A percentile compares a stretch with the other conserved stretches of the same genome.
phyloP scores from a whole-genome alignment of 2,113 vertebrate species.

The Gasterosteus nipponicus region DNA sequence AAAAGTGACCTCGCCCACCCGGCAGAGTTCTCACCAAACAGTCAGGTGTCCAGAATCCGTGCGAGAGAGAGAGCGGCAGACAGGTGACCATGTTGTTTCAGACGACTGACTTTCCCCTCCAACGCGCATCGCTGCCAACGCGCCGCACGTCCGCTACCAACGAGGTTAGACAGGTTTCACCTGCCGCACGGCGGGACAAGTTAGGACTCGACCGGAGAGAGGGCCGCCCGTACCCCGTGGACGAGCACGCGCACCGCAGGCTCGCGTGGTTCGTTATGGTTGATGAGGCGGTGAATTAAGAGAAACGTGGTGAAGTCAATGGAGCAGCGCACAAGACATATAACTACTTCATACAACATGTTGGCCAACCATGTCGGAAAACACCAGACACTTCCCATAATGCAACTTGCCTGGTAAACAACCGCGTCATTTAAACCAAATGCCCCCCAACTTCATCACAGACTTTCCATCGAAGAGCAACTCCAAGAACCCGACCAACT shows the following conservation, averaged over 20 bases:
- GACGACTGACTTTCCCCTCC: conserved; percentile 3
- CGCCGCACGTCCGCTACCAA: conserved; percentile 46
- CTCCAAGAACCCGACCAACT: not conserved
- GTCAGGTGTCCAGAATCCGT: conserved; percentile 35
- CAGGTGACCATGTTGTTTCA: conserved; percentile 62
- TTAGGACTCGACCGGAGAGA: conserved; percentile 51
- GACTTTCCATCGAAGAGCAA: not conserved
- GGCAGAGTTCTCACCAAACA: conserved; percentile 62
- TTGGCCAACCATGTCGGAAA: not conserved
- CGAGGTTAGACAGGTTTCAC: conserved; percentile 78
- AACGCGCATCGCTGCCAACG: not conserved
- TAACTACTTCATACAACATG: no score
- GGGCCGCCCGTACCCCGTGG: conserved; percentile 43
- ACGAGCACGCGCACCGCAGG: conserved; percentile 31
- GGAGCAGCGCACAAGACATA: not conserved
- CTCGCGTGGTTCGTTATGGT: not conserved
- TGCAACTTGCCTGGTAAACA: conserved; percentile 4
- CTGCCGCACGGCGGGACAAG: conserved; percentile 64
- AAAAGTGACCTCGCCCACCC: conserved; percentile 5
- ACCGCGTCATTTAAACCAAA: not conserved
- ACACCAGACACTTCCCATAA: not conserved
- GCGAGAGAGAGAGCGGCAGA: conserved; percentile 49
- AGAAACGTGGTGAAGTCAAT: not conserved
- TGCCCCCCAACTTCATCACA: conserved; percentile 8
- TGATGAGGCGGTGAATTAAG: not conserved